Evolutionary conservation across 2,888 invertebrate genomes (phyloP).

Genomic region (Leptinotarsa tumamoca): DNA sequence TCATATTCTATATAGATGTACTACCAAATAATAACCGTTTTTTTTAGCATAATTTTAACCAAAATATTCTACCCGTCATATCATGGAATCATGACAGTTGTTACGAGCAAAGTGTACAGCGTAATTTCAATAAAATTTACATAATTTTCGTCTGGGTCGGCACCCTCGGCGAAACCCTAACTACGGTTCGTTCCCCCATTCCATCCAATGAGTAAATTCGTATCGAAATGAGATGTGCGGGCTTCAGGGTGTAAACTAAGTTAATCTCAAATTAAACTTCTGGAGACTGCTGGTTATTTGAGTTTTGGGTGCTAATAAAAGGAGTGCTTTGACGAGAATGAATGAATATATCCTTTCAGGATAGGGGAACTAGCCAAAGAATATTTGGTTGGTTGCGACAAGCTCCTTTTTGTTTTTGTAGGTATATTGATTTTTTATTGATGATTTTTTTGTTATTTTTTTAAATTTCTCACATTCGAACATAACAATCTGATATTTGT

Average conservation of each 20-base stretch:
- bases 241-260: conserved; percentile 15
- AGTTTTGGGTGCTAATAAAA: conserved; percentile 15
- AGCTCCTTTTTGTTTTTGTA: no score
- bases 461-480: no score
- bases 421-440: no score
- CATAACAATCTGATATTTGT: no score
- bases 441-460: no score
- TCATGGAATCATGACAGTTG: conserved; percentile 6
- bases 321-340: conserved; percentile 1
- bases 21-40: not conserved
- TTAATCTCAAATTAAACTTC: conserved; percentile 22
- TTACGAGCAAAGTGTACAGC: conserved; percentile 15
- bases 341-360: not conserved
- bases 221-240: conserved; percentile 19
- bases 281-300: conserved; percentile 19
- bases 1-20: no score
- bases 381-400: not conserved
- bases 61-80: not conserved
- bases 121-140: conserved; percentile 11
- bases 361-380: not conserved
- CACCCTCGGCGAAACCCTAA: conserved; percentile 8
- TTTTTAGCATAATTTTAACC: no score
- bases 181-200: not conserved
- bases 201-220: conserved; percentile 10
- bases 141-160: conserved; percentile 2